phyloP scores from a whole-genome alignment of 2,113 vertebrate genomes.

The Zosterops borbonicus region DNA sequence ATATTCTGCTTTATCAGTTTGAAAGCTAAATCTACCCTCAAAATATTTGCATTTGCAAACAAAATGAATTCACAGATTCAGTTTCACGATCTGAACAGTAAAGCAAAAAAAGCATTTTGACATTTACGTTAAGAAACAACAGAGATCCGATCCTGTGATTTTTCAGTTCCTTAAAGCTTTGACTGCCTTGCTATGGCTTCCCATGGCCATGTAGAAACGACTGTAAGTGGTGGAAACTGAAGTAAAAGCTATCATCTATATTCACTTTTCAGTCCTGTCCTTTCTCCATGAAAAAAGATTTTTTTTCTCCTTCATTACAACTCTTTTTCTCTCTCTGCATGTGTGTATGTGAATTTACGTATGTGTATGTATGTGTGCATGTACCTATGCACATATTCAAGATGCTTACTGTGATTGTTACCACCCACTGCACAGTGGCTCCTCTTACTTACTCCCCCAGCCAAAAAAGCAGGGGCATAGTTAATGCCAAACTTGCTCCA shows the following conservation, averaged over 20 bases:
- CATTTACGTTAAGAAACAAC: neutral
- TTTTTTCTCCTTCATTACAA: neutral
- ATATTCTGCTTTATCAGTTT: neutral
- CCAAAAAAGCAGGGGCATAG: conserved; percentile 36
- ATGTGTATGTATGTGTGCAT: neutral
- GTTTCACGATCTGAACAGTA: neutral
- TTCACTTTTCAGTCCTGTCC: neutral
- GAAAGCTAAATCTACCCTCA: neutral
- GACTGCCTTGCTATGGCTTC: neutral
- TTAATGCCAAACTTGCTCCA: conserved; percentile 28
- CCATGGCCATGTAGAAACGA: neutral
- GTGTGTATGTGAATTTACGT: neutral
- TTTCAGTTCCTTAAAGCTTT: neutral
- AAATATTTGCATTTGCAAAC: neutral
- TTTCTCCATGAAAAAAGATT: neutral
- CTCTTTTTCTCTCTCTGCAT: neutral
- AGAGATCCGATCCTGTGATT: neutral
- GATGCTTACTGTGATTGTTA: conserved; percentile 21
- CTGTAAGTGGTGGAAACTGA: neutral
- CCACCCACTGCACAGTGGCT: conserved; percentile 8
- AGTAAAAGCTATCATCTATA: neutral
- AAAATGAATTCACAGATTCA: neutral
- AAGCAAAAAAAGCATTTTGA: neutral
- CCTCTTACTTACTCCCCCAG: conserved; percentile 10
- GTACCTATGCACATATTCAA: neutral